A percentile compares a stretch with the other conserved stretches of the same genome.
These are phyloP conservation scores for Pyrgilauda ruficollis DNA, from an alignment of 2,113 vertebrate genomes.

Conservation along the genomic window DNA sequence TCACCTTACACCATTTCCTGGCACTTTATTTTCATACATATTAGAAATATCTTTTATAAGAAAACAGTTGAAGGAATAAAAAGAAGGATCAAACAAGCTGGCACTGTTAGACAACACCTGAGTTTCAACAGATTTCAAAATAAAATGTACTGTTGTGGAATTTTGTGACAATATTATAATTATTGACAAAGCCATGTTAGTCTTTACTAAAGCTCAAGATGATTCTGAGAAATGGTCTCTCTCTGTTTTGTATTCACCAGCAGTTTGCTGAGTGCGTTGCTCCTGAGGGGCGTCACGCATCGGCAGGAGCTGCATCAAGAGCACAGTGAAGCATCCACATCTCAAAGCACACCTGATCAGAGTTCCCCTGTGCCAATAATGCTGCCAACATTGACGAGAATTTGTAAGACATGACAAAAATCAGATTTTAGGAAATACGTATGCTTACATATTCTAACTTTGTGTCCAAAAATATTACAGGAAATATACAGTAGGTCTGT, in stretches of 20 bases:
- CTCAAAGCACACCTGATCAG: neutral
- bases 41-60: neutral
- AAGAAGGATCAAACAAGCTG: neutral
- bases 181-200: neutral
- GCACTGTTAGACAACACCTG: neutral
- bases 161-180: neutral
- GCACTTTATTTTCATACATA: neutral
- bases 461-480: neutral
- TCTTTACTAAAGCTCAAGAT: neutral
- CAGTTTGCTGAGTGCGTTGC: neutral
- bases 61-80: neutral
- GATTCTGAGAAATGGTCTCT: neutral
- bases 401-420: neutral
- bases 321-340: neutral
- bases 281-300: fast-evolving
- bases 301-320: neutral
- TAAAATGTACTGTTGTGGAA: neutral
- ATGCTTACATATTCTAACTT: neutral
- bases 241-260: neutral
- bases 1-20: neutral
- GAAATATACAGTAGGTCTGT: neutral
- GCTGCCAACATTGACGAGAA: neutral
- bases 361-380: fast-evolving
- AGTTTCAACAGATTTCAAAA: neutral
- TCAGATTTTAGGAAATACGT: neutral